A percentile compares a stretch with the other conserved stretches of the same genome.
These are phyloP conservation scores for Chondrilla cf. caribensis DNA, from an alignment of 37 sponge, comb jelly and placozoan species.

Conservation along the genomic window DNA sequence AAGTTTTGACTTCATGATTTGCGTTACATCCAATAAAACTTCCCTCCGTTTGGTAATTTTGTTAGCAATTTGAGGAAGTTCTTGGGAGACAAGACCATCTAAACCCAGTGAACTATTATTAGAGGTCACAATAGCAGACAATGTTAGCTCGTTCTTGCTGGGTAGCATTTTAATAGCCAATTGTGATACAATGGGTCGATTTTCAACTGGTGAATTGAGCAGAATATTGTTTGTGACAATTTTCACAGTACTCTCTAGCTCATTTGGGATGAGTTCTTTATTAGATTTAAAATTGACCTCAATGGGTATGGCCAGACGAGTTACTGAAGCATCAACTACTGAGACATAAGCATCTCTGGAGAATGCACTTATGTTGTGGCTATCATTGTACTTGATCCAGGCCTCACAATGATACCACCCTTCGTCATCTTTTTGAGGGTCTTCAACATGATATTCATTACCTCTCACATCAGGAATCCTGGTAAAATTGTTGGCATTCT, in stretches of 20 bases:
- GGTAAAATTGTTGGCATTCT: neutral
- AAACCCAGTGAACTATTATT: neutral
- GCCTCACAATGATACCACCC: conserved; percentile 18
- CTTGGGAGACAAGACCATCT: neutral
- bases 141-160: neutral
- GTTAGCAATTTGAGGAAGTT: neutral
- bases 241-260: neutral
- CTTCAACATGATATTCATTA: neutral
- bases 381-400: neutral
- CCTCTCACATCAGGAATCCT: neutral
- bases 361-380: neutral
- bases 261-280: neutral
- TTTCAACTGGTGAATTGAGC: neutral
- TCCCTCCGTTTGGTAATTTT: neutral
- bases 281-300: neutral
- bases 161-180: neutral
- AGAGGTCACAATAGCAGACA: neutral
- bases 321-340: neutral
- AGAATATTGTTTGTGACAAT: neutral
- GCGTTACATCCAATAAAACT: neutral
- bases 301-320: neutral
- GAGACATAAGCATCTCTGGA: conserved; percentile 7
- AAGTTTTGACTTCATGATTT: neutral
- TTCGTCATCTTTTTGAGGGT: conserved; percentile 3
- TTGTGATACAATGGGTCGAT: neutral